Evolutionary conservation across 2,888 invertebrate species (phyloP).

Genomic region (Lasioglossum oenotherae): DNA sequence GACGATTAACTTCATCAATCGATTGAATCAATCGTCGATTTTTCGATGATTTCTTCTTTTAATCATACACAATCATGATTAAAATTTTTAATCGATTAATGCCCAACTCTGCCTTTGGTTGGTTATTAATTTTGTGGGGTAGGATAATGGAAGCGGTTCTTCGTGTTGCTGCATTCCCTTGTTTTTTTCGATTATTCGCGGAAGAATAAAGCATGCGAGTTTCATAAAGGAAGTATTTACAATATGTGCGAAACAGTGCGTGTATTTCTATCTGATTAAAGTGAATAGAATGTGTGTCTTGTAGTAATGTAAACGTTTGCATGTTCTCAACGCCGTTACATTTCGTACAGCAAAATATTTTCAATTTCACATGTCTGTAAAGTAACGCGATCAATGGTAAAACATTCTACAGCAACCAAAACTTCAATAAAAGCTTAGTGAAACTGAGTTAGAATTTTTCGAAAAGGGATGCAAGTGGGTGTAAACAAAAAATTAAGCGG

Average conservation of each 20-base stretch:
- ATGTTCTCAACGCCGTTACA: not conserved
- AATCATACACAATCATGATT: too few species aligned
- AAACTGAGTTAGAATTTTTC: constrained; percentile 20
- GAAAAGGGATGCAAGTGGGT: not conserved
- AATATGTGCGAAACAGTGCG: not conserved
- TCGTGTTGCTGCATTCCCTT: too few species aligned
- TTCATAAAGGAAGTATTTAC: not conserved
- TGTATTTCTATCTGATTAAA: not conserved
- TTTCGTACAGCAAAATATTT: not conserved
- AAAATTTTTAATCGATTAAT: too few species aligned
- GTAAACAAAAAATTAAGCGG: constrained; percentile 37
- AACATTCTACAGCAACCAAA: not conserved
- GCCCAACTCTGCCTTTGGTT: too few species aligned
- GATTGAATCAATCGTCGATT: too few species aligned
- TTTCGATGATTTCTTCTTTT: too few species aligned
- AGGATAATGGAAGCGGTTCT: not conserved
- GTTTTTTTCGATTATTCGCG: not conserved
- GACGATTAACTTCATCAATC: too few species aligned
- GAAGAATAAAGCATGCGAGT: not conserved
- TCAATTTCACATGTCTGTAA: not conserved
- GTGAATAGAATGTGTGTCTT: not conserved
- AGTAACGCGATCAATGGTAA: not conserved
- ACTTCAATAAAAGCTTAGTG: not conserved
- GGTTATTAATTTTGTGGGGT: not conserved
- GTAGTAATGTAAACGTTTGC: not conserved